Percentiles rank a stretch among this genome's conserved stretches.
Evolutionary conservation across 2,888 invertebrate species (phyloP).

Genomic region (Tachina fera): DNA sequence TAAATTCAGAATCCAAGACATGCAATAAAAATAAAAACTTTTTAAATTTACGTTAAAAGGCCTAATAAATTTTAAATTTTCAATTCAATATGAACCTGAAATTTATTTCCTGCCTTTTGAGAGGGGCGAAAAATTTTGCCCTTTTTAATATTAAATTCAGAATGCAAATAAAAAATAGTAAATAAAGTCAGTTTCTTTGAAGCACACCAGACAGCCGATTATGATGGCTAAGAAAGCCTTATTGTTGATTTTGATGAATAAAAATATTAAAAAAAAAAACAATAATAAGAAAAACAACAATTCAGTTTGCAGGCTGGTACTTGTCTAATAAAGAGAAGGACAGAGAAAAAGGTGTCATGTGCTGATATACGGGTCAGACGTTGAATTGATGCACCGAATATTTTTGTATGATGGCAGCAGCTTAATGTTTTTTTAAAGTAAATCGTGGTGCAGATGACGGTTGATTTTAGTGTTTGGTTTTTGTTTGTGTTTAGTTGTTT

Average conservation of each 20-base stretch:
- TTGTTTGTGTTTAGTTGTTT: conserved; percentile 11
- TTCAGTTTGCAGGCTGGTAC: conserved; percentile 3
- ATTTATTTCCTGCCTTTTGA: no score
- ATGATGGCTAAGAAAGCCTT: conserved; percentile 31
- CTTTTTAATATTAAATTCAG: not conserved
- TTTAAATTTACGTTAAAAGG: no score
- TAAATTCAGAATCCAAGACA: no score
- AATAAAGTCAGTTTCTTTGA: not conserved
- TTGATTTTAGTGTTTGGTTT: conserved; percentile 17
- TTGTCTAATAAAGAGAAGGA: not conserved
- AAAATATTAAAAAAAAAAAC: not conserved
- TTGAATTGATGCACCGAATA: conserved; percentile 48
- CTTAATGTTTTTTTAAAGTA: conserved; percentile 19
- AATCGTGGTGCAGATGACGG: conserved; percentile 12
- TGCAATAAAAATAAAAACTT: no score
- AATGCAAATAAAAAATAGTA: conserved; percentile 33
- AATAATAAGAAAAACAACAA: not conserved
- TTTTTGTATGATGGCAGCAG: conserved; percentile 1
- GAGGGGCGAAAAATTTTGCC: no score
- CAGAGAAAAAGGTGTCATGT: conserved; percentile 24
- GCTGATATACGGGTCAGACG: conserved; percentile 72
- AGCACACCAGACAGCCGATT: conserved; percentile 14
- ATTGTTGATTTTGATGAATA: conserved; percentile 34
- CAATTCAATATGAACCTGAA: no score
- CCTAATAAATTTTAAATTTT: no score